Percentiles rank a stretch among this genome's conserved stretches.
These are phyloP conservation scores for Takifugu flavidus DNA, from an alignment of 2,113 vertebrate genomes.

Conservation along the genomic window DNA sequence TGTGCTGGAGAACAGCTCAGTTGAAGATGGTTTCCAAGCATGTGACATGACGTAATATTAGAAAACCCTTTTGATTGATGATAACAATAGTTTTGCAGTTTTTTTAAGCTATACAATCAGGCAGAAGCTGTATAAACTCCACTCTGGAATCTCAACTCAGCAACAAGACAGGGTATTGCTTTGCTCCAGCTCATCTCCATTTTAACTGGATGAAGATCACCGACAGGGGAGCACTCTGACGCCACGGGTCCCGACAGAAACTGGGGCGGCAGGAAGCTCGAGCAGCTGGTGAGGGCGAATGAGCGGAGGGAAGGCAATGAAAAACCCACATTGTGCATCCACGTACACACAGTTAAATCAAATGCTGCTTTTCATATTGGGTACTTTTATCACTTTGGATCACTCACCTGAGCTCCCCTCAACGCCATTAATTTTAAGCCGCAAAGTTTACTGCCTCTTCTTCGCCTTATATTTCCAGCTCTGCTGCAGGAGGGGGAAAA, in stretches of 20 bases:
- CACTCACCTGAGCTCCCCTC: slow-evolving; percentile 62
- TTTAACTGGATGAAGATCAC: slow-evolving; percentile 25
- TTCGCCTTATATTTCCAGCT: slow-evolving; percentile 46
- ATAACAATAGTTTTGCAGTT: no score
- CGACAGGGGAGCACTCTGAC: slow-evolving; percentile 26
- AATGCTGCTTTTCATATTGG: slow-evolving; percentile 51
- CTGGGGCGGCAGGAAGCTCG: slow-evolving; percentile 24
- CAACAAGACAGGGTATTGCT: background rate
- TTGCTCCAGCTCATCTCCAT: slow-evolving; percentile 36
- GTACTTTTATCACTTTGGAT: slow-evolving; percentile 60
- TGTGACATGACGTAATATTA: no score
- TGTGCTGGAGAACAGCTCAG: no score
- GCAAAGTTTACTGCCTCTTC: slow-evolving; percentile 71
- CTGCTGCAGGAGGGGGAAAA: slow-evolving; percentile 44
- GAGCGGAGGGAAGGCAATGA: slow-evolving; percentile 12
- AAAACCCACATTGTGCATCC: slow-evolving; percentile 21
- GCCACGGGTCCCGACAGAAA: slow-evolving; percentile 8
- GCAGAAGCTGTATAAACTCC: background rate
- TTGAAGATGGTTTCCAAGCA: no score
- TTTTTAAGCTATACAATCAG: background rate
- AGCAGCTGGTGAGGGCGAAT: slow-evolving; percentile 36
- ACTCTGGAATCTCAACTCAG: background rate
- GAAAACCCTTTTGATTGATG: no score
- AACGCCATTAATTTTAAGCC: slow-evolving; percentile 75
- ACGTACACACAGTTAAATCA: slow-evolving; percentile 51